phyloP scores from a whole-genome alignment of 2,113 vertebrate genomes.

The Mesoclemmys tuberculata region DNA sequence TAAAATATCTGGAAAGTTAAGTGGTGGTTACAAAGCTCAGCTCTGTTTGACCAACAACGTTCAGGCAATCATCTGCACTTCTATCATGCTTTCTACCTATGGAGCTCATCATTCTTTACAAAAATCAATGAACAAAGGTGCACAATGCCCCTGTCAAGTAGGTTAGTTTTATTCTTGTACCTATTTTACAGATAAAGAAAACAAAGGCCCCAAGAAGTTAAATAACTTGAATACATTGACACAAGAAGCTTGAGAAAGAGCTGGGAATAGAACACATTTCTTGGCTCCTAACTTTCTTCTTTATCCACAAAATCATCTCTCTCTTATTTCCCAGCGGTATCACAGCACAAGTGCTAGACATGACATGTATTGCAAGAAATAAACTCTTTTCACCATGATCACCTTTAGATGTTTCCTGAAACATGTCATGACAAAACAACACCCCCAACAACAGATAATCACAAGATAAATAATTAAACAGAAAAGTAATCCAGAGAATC shows the following conservation, averaged over 20 bases:
- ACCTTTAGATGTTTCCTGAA: background rate
- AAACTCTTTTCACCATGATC: background rate
- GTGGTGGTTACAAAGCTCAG: background rate
- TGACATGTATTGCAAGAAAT: accelerated
- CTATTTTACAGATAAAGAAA: accelerated
- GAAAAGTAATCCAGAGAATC: background rate
- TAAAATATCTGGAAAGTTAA: background rate
- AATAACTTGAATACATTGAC: background rate
- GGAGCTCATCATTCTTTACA: background rate
- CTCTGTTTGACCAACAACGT: accelerated
- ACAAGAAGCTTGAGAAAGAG: background rate
- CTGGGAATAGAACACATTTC: background rate
- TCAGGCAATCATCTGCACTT: accelerated
- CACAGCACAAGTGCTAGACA: accelerated
- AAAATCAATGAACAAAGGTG: background rate
- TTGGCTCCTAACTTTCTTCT: background rate
- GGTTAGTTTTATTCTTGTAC: background rate
- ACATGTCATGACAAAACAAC: too few relatives aligned
- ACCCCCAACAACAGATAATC: background rate
- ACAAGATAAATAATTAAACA: background rate
- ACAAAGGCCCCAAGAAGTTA: accelerated
- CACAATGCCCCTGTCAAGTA: accelerated
- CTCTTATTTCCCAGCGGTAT: accelerated
- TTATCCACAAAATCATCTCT: background rate
- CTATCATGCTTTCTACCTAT: accelerated